These are phyloP conservation scores for Rhagologus leucostigma DNA, from an alignment of 2,113 vertebrate genomes.

Conservation along the genomic window DNA sequence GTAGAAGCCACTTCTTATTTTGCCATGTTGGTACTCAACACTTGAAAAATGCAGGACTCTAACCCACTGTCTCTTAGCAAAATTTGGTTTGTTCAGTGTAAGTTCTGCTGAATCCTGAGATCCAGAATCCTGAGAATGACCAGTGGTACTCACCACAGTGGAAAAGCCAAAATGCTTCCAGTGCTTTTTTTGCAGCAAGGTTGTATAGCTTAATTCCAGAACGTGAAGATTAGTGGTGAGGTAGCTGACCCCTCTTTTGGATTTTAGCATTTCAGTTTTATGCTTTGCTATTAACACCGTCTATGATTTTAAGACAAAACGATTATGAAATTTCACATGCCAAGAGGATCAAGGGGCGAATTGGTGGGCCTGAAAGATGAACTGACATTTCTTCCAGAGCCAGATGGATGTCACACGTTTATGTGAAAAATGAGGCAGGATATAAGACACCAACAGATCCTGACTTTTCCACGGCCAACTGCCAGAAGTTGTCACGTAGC, in stretches of 20 bases:
- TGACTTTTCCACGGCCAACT: constrained; percentile 27
- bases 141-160: background rate
- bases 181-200: background rate
- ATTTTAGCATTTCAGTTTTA: background rate
- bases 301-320: background rate
- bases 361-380: background rate
- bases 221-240: background rate
- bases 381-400: background rate
- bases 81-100: background rate
- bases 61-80: background rate
- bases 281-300: background rate
- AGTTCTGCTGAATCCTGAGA: background rate
- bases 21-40: background rate
- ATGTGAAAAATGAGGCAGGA: constrained; percentile 47
- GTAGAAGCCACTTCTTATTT: background rate
- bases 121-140: background rate
- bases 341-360: background rate
- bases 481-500: constrained; percentile 59
- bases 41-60: background rate
- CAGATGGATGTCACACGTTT: constrained; percentile 24
- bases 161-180: background rate
- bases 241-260: background rate
- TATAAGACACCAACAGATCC: constrained; percentile 28
- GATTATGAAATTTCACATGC: background rate
- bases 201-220: background rate